Base-by-base conservation (phyloP, 2,113 vertebrate species). In the Hiodon tergisus region DNA sequence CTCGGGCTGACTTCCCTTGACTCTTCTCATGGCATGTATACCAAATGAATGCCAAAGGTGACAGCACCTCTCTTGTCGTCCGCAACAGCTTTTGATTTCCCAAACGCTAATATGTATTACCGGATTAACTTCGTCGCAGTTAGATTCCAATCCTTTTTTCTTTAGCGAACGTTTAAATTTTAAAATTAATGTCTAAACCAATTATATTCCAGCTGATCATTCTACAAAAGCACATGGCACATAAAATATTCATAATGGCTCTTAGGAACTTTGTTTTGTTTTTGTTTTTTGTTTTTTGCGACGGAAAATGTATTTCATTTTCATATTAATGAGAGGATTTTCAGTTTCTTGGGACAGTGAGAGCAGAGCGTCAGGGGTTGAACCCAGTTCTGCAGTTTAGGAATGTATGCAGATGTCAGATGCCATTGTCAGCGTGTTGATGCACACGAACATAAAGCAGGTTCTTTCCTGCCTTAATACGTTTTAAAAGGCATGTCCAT, bases 201-300 rank as follows among this genome's bases (percentile, higher is more conserved):
- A 89, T 92, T 91, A 88, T 81, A 86, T 83, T 89, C 85, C 82
- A 86, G 76, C 78, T 83, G 82, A 88, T 90, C 81, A 75, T 87
- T 83, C 85, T 82, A 83, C 78, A 87, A 87, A 86, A 86, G 85
- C 86, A 87, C 83, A 78, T 82, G 78, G 82, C 75, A 77, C 67
- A 80, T 92, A 62, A 91, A 92, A 91, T 85, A 90, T 88, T 86
- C 72, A 90, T 84, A 54, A 11, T 69, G 81, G 75, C 74, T 83
- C 78, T 77, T 77, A 62, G 53, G 81, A 79, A 87, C 82, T 84
- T 31, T 31, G 31, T 31, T 31, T 31, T 31, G n/a, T n/a, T n/a
- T n/a, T n/a, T n/a, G n/a, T 31, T 31, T 31, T 85, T 78, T 87
- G 52, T 31, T 31, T 31, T 85, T 78, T 87, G 52, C 13, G 3